phyloP scores from a whole-genome alignment of 2,888 invertebrate species.

The Sylvicola cinctus region DNA sequence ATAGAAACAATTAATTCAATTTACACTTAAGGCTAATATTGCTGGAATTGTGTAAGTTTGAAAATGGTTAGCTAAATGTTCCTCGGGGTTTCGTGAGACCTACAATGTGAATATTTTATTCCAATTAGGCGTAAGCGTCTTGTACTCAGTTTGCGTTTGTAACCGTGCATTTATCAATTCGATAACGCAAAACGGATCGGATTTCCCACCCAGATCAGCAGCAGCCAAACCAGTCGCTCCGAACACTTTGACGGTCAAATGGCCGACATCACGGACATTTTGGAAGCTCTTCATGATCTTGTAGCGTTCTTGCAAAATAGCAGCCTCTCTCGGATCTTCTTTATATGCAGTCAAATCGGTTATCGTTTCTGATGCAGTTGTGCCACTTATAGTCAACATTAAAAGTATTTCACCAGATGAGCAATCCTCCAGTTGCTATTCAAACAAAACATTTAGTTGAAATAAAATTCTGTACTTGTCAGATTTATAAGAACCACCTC shows the following conservation, averaged over 20 bases:
- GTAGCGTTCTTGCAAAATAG: slow-evolving; percentile 31
- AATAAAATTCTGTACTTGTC: too few relatives aligned
- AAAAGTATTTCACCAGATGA: slow-evolving; percentile 67
- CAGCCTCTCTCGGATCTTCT: slow-evolving; percentile 52
- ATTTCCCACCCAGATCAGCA: slow-evolving; percentile 92
- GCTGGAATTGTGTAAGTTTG: too few relatives aligned
- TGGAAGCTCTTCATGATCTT: slow-evolving; percentile 44
- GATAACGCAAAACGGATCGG: slow-evolving; percentile 95
- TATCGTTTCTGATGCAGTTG: slow-evolving; percentile 79
- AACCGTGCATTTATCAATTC: slow-evolving; percentile 86
- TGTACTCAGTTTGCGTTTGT: slow-evolving; percentile 97
- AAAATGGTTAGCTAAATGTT: not conserved
- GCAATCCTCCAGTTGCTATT: slow-evolving; percentile 75
- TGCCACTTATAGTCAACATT: slow-evolving; percentile 85
- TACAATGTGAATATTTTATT: slow-evolving; percentile 97
- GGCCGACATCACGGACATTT: slow-evolving; percentile 72
- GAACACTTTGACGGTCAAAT: slow-evolving; percentile 84
- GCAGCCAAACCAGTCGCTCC: slow-evolving; percentile 71
- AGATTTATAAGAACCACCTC: too few relatives aligned
- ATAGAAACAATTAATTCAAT: slow-evolving; percentile 5
- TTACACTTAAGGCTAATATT: slow-evolving; percentile 1
- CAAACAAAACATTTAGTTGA: too few relatives aligned
- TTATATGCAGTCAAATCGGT: slow-evolving; percentile 74
- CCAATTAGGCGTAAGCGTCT: slow-evolving; percentile 91
- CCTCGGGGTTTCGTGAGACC: too few relatives aligned